These are phyloP conservation scores for Moxostoma hubbsi DNA, from an alignment of 2,797 vertebrate species.

Conservation along the genomic window DNA sequence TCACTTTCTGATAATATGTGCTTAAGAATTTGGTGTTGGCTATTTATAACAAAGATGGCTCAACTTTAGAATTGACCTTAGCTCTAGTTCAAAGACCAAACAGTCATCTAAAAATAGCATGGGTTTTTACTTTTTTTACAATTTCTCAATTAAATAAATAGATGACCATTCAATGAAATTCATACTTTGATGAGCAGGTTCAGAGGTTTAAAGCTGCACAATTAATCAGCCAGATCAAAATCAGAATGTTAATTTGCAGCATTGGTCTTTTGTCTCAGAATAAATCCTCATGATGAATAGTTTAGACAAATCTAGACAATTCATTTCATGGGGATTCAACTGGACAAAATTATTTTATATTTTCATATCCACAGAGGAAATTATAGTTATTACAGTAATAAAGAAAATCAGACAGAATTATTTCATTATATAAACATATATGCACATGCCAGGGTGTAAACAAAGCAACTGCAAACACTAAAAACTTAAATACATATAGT, in stretches of 20 bases:
- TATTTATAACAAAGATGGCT: no score
- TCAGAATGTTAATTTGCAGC: neutral
- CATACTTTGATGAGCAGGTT: no score
- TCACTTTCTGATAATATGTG: no score
- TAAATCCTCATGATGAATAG: neutral
- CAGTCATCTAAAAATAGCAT: no score
- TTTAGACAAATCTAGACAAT: neutral
- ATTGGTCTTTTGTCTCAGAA: neutral
- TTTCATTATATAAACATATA: conserved; percentile 28
- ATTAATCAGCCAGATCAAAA: neutral
- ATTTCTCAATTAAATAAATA: no score
- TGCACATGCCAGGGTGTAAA: conserved; percentile 67
- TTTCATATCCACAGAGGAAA: conserved; percentile 26
- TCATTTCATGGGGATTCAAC: neutral
- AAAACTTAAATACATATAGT: conserved; percentile 44
- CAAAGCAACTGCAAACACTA: conserved; percentile 38
- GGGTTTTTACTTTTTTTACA: no score
- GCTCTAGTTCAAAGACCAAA: no score
- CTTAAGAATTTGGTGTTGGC: no score
- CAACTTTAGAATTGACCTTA: no score
- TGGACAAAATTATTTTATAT: conserved; percentile 20
- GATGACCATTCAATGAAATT: no score
- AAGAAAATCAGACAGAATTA: no score
- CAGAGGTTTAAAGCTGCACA: neutral
- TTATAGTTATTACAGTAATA: conserved; percentile 24